Evolutionary conservation across 2,797 vertebrate genomes (phyloP).

Genomic region (Cossypha heuglini): DNA sequence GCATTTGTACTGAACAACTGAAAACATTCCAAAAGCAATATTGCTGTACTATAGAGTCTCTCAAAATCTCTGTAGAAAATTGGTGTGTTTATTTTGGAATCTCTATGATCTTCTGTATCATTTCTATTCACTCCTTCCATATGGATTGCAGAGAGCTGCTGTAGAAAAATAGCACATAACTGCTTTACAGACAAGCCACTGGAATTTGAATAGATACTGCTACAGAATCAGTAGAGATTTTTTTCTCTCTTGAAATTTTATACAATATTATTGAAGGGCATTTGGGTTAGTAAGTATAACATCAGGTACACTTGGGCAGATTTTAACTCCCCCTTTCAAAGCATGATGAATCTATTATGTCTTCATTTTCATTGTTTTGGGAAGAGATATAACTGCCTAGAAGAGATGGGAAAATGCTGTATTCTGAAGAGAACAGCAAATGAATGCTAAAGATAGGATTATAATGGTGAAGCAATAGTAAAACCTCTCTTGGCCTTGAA

Average conservation of each 20-base stretch:
- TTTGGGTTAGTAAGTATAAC: not conserved
- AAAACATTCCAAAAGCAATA: not conserved
- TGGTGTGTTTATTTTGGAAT: conserved; percentile 17
- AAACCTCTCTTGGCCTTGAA: not conserved
- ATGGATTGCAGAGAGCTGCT: conserved; percentile 1
- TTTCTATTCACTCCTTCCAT: conserved; percentile 17
- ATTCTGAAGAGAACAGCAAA: not conserved
- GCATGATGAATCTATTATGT: not conserved
- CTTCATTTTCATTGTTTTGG: not conserved
- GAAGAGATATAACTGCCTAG: not conserved
- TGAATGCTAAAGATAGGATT: not conserved
- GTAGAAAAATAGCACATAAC: conserved; percentile 17
- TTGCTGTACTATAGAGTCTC: not conserved
- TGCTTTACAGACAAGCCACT: not conserved
- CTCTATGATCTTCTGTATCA: not conserved
- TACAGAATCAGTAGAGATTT: not conserved
- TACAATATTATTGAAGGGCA: not conserved
- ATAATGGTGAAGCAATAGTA: not conserved
- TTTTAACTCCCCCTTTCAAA: not conserved
- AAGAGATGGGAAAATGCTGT: not conserved
- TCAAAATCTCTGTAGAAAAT: conserved; percentile 41
- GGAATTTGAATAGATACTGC: conserved; percentile 3
- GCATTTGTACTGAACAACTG: not conserved
- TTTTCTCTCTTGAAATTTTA: conserved; percentile 10
- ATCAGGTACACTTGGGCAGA: not conserved